Base-by-base conservation (phyloP, 2,888 invertebrate genomes). In the Lucinisca nassula region DNA sequence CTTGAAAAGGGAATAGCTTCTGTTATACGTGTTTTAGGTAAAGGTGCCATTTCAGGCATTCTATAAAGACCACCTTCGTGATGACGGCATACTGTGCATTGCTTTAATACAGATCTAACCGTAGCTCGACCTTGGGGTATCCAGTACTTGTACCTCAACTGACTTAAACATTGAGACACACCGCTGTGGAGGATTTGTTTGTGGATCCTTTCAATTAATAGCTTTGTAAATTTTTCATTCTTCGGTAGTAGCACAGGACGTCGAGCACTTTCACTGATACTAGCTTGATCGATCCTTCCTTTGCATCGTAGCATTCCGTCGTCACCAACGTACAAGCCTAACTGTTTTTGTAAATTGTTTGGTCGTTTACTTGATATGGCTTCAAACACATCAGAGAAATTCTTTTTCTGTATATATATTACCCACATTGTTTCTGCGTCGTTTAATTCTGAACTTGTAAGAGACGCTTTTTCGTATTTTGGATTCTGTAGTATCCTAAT, bases 1-100 rank as follows among this genome's bases (percentile, higher is more conserved):
- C 49, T 51, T 27, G 75, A 35, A 81, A 87, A 84, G 0, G 84
- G 77, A 17, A 27, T 49, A 12, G 83, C 70, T 51, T 80, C 78
- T 17, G 81, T 30, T 10, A 78, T 70, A 2, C 78, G 37, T 32
- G 73, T 21, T 32, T 27, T 37, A 35, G 83, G 83, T 45, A 70
- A 49, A 4, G 78, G 32, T 12, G 55, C 37, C 78, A 78, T 83
- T 45, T 37, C 51, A n/a, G 78, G 73, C 61, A 83, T 58, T 40
- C 35, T 55, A 10, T 78, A 83, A 1, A 78, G 58, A 0, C 83
- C 83, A 58, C 83, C 83, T 21, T 83, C 73, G 49, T 21, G 58
- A 3, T 27, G n/a, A 27, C 77, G 70, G 51, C 72, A 78, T 12
- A 72, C 40, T 24, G 12, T 24, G 30, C 83, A 83, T 24, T 8